phyloP scores from a whole-genome alignment of 2,113 vertebrate species.

The Oophaga pumilio region DNA sequence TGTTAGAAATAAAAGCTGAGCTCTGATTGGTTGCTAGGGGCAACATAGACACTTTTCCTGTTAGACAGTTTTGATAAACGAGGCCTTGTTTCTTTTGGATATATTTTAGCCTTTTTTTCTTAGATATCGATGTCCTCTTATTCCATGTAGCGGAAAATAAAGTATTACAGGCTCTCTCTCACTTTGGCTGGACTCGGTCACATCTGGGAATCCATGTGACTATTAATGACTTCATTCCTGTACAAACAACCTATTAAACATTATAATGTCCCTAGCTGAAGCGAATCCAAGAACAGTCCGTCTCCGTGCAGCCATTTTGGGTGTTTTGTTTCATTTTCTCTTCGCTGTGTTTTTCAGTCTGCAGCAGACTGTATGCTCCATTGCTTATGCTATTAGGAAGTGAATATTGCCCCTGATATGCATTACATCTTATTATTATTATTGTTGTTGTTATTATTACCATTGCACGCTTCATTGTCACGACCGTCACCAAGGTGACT shows the following conservation, averaged over 20 bases:
- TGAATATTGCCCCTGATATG: conserved; percentile 9
- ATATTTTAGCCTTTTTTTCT: not conserved
- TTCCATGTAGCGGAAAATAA: not conserved
- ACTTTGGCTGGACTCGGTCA: not conserved
- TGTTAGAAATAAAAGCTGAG: too few relatives aligned
- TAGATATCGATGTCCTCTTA: not conserved
- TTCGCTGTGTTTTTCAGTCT: conserved; percentile 12
- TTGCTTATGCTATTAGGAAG: conserved; percentile 20
- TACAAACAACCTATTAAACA: conserved; percentile 19
- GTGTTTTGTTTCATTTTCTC: conserved; percentile 12
- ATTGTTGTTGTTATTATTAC: conserved; percentile 11
- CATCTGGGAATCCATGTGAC: not conserved
- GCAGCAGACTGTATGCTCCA: not conserved
- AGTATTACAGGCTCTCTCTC: not conserved
- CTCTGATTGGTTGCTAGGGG: too few relatives aligned
- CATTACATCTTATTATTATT: conserved; percentile 5
- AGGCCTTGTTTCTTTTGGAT: not conserved
- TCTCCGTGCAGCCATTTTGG: not conserved
- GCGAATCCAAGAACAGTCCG: not conserved
- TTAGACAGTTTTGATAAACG: too few relatives aligned
- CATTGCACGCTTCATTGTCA: not conserved
- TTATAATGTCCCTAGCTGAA: not conserved
- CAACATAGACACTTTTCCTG: too few relatives aligned
- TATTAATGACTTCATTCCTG: conserved; percentile 20
- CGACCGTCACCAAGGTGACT: conserved; percentile 15